Evolutionary conservation across 2,797 vertebrate genomes (phyloP).

Genomic region (Pachyuromys duprasi): DNA sequence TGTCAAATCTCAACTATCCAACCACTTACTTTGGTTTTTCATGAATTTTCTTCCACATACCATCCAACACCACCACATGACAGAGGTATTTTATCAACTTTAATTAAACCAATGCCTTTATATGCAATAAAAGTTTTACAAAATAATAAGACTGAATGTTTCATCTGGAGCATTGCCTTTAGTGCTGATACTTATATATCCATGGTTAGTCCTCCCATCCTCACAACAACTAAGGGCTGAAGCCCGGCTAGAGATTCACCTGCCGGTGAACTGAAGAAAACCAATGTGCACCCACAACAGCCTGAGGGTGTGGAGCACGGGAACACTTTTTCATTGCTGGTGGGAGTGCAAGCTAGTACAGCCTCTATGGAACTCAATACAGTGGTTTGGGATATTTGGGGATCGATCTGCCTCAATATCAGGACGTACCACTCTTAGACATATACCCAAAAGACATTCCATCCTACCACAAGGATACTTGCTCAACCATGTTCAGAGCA

Average conservation of each 20-base stretch:
- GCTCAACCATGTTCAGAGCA: neutral
- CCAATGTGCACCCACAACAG: neutral
- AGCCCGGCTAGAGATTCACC: neutral
- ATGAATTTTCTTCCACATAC: neutral
- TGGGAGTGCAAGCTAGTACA: neutral
- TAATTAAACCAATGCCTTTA: neutral
- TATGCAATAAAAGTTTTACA: slow-evolving; percentile 6
- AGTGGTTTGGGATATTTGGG: neutral
- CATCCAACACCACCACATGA: neutral
- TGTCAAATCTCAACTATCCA: neutral
- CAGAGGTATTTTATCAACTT: slow-evolving; percentile 18
- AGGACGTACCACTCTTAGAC: neutral
- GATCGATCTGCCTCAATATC: neutral
- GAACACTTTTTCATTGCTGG: neutral
- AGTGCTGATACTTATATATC: neutral
- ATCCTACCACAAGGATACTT: neutral
- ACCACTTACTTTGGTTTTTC: slow-evolving; percentile 34
- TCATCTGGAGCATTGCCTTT: neutral
- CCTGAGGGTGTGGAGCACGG: neutral
- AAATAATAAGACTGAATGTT: slow-evolving; percentile 35
- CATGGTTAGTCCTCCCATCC: neutral
- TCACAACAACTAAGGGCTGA: neutral
- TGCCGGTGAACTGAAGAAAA: neutral
- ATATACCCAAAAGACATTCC: neutral
- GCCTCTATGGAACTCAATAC: neutral